phyloP scores from a whole-genome alignment of 2,113 vertebrate genomes.

The Neotoma lepida region DNA sequence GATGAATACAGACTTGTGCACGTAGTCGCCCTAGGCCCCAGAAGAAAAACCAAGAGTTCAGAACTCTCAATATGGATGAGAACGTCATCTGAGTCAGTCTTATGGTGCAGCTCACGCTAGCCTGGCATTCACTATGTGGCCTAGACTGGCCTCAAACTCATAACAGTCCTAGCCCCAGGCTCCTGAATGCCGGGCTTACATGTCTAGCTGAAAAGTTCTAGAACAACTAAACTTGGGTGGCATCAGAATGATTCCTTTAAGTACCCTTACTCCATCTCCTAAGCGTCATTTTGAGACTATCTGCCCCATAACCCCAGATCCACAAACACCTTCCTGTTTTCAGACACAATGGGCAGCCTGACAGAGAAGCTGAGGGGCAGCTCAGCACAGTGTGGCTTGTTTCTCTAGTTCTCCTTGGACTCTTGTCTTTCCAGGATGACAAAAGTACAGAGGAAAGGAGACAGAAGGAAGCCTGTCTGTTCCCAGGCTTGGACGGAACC shows the following conservation, averaged over 20 bases:
- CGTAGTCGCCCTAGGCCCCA: conserved; percentile 91
- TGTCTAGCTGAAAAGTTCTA: neutral
- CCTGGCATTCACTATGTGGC: neutral
- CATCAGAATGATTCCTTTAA: neutral
- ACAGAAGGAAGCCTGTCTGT: neutral
- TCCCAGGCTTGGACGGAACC: neutral
- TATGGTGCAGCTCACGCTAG: neutral
- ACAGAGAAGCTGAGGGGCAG: neutral
- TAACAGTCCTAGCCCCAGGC: neutral
- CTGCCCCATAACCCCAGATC: neutral
- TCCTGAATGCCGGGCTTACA: neutral
- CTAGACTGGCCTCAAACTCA: neutral
- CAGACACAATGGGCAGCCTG: neutral
- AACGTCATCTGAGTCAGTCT: neutral
- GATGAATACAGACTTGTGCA: conserved; percentile 99
- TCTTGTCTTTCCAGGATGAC: neutral
- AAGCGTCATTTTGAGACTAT: neutral
- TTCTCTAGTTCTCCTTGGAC: conserved; percentile 14
- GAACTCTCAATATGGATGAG: neutral
- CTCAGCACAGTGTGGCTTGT: neutral
- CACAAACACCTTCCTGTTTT: conserved; percentile 10
- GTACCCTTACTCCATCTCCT: neutral
- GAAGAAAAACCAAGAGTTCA: conserved; percentile 60
- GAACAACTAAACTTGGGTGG: conserved; percentile 11
- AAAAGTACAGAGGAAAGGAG: neutral